A percentile compares a stretch with the other conserved stretches of the same genome.
These are phyloP conservation scores for Drosophila mimica DNA, from an alignment of 2,888 invertebrate species.

Conservation along the genomic window DNA sequence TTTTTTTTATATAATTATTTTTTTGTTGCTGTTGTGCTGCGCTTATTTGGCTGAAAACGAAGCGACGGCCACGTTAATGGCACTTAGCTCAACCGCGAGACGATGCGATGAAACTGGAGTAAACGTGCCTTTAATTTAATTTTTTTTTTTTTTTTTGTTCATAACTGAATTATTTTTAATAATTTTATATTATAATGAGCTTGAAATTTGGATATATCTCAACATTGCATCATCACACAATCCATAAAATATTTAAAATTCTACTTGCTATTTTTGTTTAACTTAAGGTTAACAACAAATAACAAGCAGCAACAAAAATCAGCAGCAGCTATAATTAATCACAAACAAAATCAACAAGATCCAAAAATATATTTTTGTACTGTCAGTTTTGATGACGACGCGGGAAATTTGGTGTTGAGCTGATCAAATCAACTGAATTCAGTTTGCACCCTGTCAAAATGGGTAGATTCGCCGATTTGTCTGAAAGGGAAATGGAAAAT, in stretches of 20 bases:
- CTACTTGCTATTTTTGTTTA: conserved; percentile 75
- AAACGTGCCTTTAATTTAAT: conserved; percentile 72
- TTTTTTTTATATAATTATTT: conserved; percentile 45
- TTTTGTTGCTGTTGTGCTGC: conserved; percentile 10
- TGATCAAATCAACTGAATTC: conserved; percentile 24
- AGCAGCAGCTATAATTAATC: conserved; percentile 54
- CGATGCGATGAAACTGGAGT: conserved; percentile 72
- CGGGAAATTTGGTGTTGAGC: conserved; percentile 32
- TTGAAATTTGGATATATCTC: conserved; percentile 45
- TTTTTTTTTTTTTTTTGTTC: conserved; percentile 10
- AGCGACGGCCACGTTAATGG: conserved; percentile 65
- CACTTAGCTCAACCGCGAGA: conserved; percentile 66
- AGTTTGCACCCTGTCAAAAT: conserved; percentile 19
- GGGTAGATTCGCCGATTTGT: not conserved
- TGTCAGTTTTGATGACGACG: conserved; percentile 55
- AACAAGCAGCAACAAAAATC: conserved; percentile 32
- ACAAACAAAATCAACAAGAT: conserved; percentile 64
- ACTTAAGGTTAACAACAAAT: conserved; percentile 76
- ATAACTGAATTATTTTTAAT: conserved; percentile 64
- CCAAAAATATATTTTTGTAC: conserved; percentile 48
- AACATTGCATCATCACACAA: conserved; percentile 69
- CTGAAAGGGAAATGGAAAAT: not conserved
- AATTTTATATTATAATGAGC: conserved; percentile 73
- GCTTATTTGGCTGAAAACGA: conserved; percentile 50
- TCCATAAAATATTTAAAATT: conserved; percentile 70